Evolutionary conservation across 2,113 vertebrate genomes (phyloP).

Genomic region (Semnopithecus entellus): DNA sequence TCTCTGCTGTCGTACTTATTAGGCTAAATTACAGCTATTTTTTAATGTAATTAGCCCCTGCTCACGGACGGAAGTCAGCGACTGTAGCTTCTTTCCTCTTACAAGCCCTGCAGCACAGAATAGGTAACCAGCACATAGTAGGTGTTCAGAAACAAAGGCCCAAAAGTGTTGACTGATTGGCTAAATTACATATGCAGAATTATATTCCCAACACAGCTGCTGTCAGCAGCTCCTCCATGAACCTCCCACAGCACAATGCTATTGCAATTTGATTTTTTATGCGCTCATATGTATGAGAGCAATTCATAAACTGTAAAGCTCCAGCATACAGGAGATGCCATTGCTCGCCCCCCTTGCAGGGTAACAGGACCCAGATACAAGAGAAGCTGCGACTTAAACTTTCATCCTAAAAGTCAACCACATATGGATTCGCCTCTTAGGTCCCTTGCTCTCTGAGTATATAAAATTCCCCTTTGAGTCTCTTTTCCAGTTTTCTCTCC

Average conservation of each 20-base stretch:
- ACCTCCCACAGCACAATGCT: not conserved
- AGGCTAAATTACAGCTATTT: not conserved
- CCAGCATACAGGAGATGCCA: fast-evolving
- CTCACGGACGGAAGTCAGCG: not conserved
- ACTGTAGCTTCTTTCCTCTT: not conserved
- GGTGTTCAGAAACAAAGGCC: not conserved
- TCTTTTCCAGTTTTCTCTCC: not conserved
- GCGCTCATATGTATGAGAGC: not conserved
- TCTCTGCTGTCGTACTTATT: not conserved
- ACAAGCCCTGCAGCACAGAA: not conserved
- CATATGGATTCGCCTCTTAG: not conserved
- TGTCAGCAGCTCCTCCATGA: not conserved
- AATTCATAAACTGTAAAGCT: not conserved
- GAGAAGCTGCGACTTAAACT: not conserved
- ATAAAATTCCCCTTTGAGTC: not conserved
- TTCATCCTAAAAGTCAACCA: not conserved
- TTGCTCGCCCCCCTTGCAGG: not conserved
- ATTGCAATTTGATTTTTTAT: not conserved
- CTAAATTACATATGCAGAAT: not conserved
- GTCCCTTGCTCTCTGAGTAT: not conserved
- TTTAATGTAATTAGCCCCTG: not conserved
- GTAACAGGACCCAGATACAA: not conserved
- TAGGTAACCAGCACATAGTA: not conserved
- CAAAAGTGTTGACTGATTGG: too few relatives aligned
- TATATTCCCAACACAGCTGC: too few relatives aligned